Conservation (phyloP, 1,140 invertebrate species). For the Notospermus geniculatus region DNA sequence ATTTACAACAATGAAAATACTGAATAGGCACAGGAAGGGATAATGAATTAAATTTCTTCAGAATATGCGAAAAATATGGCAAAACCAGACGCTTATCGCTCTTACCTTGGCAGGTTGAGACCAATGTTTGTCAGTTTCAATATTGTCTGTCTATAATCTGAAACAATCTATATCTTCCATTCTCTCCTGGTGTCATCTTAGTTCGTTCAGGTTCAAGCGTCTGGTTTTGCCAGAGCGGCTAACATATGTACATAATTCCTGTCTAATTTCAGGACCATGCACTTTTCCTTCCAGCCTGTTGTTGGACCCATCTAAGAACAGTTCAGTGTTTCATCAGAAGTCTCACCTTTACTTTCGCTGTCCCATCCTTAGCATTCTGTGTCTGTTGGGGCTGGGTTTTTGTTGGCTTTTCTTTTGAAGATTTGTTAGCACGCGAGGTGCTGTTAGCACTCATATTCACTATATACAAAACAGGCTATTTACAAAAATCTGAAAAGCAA, state of each 20-base stretch:
- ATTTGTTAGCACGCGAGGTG: slow-evolving; percentile 8
- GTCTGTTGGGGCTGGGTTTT: background rate
- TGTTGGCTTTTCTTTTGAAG: slow-evolving; percentile 2
- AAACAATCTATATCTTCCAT: no score
- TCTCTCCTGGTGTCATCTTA: no score
- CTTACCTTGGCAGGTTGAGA: no score
- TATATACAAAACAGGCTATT: slow-evolving; percentile 8
- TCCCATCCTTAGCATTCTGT: background rate
- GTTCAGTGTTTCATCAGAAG: no score
- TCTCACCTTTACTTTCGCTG: background rate
- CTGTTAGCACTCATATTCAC: slow-evolving; percentile 11
- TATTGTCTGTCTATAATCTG: no score
- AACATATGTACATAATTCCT: background rate
- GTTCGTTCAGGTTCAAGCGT: no score
- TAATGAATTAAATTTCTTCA: background rate
- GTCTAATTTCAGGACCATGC: background rate
- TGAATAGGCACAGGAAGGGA: background rate
- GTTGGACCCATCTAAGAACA: no score
- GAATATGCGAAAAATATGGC: background rate
- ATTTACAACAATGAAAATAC: slow-evolving; percentile 5
- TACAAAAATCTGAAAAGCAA: slow-evolving; percentile 5
- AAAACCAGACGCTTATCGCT: no score
- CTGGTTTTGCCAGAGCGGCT: no score
- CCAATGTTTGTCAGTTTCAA: no score
- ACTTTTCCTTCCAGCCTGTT: background rate